These are phyloP conservation scores for cattle (Bos taurus) DNA, from an alignment of 2,113 vertebrate species.

Conservation along the genomic window DNA sequence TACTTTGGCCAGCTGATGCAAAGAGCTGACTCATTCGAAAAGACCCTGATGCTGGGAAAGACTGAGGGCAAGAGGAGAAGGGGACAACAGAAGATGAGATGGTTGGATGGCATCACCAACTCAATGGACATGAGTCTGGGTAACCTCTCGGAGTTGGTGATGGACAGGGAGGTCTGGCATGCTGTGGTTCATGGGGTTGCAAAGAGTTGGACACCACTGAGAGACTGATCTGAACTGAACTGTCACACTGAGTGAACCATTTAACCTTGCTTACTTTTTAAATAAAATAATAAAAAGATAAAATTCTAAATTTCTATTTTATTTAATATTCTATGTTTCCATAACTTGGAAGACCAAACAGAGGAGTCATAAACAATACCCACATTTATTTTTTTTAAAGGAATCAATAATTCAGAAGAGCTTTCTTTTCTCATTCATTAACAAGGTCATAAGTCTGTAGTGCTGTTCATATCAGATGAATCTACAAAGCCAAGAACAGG, in stretches of 20 bases:
- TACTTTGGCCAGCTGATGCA: not conserved
- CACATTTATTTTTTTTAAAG: not conserved
- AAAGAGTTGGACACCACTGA: fast-evolving
- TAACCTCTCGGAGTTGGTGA: not conserved
- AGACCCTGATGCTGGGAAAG: not conserved
- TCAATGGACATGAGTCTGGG: not conserved
- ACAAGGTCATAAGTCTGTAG: fast-evolving
- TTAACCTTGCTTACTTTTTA: not conserved
- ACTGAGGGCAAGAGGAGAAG: not conserved
- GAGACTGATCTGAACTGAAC: not conserved
- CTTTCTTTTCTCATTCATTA: not conserved
- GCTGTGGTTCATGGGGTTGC: not conserved
- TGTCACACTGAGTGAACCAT: not conserved
- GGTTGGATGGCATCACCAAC: not conserved
- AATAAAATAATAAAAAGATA: not conserved
- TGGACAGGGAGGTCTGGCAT: not conserved
- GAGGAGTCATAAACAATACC: not conserved
- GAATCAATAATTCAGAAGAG: not conserved
- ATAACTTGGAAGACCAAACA: not conserved
- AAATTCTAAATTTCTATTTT: not conserved
- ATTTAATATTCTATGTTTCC: not conserved
- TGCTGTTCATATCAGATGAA: not conserved
- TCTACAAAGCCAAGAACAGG: slow-evolving; percentile 72
- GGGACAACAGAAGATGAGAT: not conserved
- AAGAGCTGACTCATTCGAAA: not conserved